Conservation (phyloP, 2,888 invertebrate species). For the Cephalotes varians region DNA sequence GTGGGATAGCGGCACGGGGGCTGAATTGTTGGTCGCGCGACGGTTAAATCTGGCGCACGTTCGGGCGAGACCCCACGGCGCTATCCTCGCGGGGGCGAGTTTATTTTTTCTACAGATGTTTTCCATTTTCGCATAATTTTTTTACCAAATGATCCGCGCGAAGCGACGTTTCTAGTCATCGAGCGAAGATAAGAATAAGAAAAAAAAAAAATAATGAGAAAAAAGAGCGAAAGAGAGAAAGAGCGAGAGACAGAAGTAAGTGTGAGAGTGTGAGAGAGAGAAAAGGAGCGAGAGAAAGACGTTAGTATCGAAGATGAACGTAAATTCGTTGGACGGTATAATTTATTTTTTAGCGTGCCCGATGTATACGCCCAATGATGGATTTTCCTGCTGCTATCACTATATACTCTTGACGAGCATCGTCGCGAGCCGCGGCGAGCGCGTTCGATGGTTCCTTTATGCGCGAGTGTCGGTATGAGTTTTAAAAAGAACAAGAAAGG, state of each 20-base stretch:
- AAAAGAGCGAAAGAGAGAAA: conserved; percentile 33
- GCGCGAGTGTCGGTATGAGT: conserved; percentile 69
- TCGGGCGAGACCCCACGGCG: conserved; percentile 22
- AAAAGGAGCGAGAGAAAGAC: conserved; percentile 18
- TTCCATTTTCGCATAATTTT: conserved; percentile 83
- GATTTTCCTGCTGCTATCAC: conserved; percentile 53
- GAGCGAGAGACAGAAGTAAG: conserved; percentile 28
- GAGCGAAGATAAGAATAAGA: conserved; percentile 69
- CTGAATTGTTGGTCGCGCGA: conserved; percentile 9
- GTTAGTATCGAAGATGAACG: conserved; percentile 50
- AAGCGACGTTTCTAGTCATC: conserved; percentile 84
- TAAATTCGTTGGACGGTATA: conserved; percentile 77
- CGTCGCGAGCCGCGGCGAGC: conserved; percentile 66
- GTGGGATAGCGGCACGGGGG: conserved; percentile 45
- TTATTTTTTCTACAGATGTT: conserved; percentile 81
- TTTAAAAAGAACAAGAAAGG: conserved; percentile 49
- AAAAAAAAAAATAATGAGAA: conserved; percentile 58
- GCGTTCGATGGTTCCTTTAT: conserved; percentile 80
- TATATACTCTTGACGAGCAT: conserved; percentile 58
- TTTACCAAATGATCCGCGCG: conserved; percentile 83
- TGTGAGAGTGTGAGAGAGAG: background rate
- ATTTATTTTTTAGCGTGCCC: conserved; percentile 82
- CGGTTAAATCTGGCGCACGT: background rate
- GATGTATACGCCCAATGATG: conserved; percentile 65
- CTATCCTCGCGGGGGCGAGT: conserved; percentile 68